Base-by-base conservation (phyloP, 2,113 vertebrate species). In the Seriola quinqueradiata region DNA sequence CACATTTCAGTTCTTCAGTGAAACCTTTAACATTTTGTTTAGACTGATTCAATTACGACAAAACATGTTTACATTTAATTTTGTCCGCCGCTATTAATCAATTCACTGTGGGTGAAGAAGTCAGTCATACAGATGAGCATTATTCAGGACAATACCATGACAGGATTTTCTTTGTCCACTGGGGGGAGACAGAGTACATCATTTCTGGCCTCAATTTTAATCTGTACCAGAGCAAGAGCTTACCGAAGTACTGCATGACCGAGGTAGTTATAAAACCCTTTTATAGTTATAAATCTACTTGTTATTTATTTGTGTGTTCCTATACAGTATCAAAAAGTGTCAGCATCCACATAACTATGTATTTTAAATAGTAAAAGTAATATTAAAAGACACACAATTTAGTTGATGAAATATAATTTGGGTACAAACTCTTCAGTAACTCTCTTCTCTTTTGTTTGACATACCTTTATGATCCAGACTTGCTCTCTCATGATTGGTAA, bases 131-230 rank as follows among this genome's bases (percentile, higher is more conserved):
- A 28, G 44, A 60, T 52, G 14, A 65, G 70, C n/a, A 46, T 68
- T 21, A 48, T 17, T 59, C 36, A 32, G 57, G 16, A 64, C 42
- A 54, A 59, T 32, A 42, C 44, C 3, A 32, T 5, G 14, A 12
- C 44, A 61, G 14, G 11, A 44, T 23, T 55, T 9, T 57, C 1
- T 83, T 0, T 77, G 23, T 54, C 90, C 95, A 92, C 89, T 80
- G 91, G 93, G 90, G 81, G 92, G 95, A 90, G 95, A 92, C 92
- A 95, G 32, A 95, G 92, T 94, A 93, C 92, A 92, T 32, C 7
- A 55, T 48, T 95, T 95, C 5, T 46, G 64, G 1, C 8, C 63
- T 72, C 34, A 3, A 1, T 21, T 72, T 32, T 5, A 75, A 17
- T 65, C 36, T 44, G 21, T 48, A 11, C 32, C 38, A 16, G 4